A percentile compares a stretch with the other conserved stretches of the same genome.
Evolutionary conservation across 2,113 vertebrate genomes (phyloP).

Genomic region (Clarias macrocephalus): DNA sequence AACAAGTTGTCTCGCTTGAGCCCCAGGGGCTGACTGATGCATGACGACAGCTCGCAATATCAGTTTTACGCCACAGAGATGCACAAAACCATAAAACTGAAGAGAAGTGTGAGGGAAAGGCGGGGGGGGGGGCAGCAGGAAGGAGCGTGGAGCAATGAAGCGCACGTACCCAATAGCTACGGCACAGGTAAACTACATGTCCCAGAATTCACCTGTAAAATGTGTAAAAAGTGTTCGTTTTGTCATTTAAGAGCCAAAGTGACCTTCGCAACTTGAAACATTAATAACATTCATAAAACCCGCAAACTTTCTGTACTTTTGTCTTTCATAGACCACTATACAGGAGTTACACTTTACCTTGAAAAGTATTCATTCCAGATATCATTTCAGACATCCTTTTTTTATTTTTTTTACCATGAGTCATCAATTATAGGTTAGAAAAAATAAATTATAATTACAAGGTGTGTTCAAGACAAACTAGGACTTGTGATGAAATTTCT

Average conservation of each 20-base stretch:
- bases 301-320: neutral
- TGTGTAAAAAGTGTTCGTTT: neutral
- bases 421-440: no score
- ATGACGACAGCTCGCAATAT: constrained; percentile 37
- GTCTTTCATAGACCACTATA: neutral
- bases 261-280: neutral
- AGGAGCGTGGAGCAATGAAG: neutral
- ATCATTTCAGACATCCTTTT: neutral
- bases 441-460: no score
- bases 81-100: constrained; percentile 12
- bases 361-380: neutral
- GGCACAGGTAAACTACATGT: neutral
- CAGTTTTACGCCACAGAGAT: constrained; percentile 42
- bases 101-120: no score
- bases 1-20: constrained; percentile 42
- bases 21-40: constrained; percentile 48
- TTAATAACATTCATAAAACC: neutral
- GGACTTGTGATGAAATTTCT: no score
- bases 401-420: neutral
- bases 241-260: neutral
- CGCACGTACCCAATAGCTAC: neutral
- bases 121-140: no score
- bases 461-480: no score
- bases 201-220: neutral
- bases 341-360: neutral